phyloP scores from a whole-genome alignment of 2,113 vertebrate species.

The Mustelus asterias region DNA sequence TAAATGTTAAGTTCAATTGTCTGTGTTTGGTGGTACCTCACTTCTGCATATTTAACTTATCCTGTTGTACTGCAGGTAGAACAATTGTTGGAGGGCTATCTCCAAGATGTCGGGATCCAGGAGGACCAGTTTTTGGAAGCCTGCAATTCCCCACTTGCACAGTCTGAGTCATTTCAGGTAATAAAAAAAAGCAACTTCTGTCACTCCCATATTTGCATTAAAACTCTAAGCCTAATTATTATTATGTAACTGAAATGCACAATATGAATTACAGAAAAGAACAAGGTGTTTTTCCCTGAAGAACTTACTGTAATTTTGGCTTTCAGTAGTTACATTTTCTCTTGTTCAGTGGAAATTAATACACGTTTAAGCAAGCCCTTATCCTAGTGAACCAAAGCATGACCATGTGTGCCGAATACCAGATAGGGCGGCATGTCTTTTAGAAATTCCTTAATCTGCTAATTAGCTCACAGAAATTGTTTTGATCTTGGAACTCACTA shows the following conservation, averaged over 20 bases:
- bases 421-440: neutral
- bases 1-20: neutral
- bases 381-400: neutral
- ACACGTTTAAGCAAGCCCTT: neutral
- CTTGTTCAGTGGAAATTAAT: neutral
- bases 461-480: neutral
- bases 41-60: neutral
- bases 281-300: neutral
- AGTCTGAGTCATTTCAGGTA: conserved; percentile 82
- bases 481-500: neutral
- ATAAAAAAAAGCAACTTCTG: conserved; percentile 36
- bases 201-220: neutral
- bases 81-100: conserved; percentile 78
- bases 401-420: neutral
- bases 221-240: neutral
- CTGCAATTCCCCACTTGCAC: conserved; percentile 82
- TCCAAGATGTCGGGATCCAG: conserved; percentile 90
- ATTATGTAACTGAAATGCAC: neutral
- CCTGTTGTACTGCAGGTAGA: conserved; percentile 69
- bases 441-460: neutral
- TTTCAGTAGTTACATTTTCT: neutral
- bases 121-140: conserved; percentile 91
- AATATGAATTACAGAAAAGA: neutral
- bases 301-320: neutral
- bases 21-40: neutral